These are phyloP conservation scores for Guaruba guarouba DNA, from an alignment of 2,113 vertebrate genomes.

Conservation along the genomic window DNA sequence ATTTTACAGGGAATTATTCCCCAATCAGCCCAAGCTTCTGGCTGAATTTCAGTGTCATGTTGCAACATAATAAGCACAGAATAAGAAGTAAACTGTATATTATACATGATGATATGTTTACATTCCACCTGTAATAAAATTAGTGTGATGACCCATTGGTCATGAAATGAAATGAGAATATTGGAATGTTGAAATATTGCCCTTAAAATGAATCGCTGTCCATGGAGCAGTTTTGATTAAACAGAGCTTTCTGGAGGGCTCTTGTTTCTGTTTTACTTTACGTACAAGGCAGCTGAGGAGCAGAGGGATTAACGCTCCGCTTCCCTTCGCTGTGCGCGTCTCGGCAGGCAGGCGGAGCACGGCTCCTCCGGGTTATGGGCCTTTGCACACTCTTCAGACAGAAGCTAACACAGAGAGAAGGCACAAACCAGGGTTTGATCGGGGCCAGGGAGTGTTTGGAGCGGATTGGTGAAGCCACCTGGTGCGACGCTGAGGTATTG, in stretches of 20 bases:
- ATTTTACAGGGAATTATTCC: background rate
- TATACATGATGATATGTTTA: background rate
- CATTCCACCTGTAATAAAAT: background rate
- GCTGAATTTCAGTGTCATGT: accelerated
- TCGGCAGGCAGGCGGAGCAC: background rate
- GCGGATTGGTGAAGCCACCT: background rate
- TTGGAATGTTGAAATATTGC: background rate
- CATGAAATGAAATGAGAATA: background rate
- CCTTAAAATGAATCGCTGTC: background rate
- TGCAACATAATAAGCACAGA: background rate
- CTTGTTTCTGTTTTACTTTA: background rate
- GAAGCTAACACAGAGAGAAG: background rate
- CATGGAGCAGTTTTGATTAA: background rate
- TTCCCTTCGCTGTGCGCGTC: accelerated
- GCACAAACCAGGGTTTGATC: background rate
- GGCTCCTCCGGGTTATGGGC: accelerated
- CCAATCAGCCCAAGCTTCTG: background rate
- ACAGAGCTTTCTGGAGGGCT: background rate
- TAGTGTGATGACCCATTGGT: background rate
- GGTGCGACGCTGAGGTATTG: background rate
- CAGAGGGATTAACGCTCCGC: background rate
- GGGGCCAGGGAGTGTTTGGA: background rate
- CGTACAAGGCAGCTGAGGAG: background rate
- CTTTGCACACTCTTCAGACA: background rate
- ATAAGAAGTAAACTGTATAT: background rate